phyloP scores from a whole-genome alignment of 2,888 invertebrate species.

The Prosopocoilus inquinatus region DNA sequence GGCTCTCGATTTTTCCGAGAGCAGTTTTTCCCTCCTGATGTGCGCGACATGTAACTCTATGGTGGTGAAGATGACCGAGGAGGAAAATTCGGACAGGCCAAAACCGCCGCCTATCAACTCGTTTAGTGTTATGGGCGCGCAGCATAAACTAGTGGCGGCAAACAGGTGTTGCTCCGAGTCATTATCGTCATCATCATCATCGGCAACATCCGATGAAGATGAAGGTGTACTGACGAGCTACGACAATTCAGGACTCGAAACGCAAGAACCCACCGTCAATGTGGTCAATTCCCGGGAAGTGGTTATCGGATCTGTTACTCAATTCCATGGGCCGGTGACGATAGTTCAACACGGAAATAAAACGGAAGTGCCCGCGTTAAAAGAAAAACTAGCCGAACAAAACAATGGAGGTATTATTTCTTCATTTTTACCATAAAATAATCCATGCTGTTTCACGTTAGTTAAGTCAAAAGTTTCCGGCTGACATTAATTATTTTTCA shows the following conservation, averaged over 20 bases:
- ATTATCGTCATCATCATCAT: constrained; percentile 1
- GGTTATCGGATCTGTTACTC: constrained; percentile 55
- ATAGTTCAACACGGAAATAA: constrained; percentile 46
- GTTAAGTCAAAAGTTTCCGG: too few relatives aligned
- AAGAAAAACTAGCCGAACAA: constrained; percentile 4
- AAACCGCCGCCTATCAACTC: not conserved
- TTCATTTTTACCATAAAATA: not conserved
- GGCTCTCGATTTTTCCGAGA: too few relatives aligned
- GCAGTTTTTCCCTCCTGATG: too few relatives aligned
- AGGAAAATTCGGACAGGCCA: not conserved
- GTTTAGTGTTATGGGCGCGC: too few relatives aligned
- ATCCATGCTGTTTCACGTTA: not conserved
- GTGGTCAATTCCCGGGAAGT: constrained; percentile 54
- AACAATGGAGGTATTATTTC: constrained; percentile 8
- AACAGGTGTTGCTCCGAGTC: too few relatives aligned
- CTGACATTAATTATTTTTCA: too few relatives aligned
- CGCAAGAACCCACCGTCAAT: constrained; percentile 42
- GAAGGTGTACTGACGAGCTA: constrained; percentile 4
- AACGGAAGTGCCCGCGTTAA: not conserved
- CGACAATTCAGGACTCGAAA: not conserved
- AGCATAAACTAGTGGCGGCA: too few relatives aligned
- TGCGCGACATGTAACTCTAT: too few relatives aligned
- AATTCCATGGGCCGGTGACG: constrained; percentile 55
- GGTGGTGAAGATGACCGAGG: too few relatives aligned
- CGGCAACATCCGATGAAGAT: constrained; percentile 5